Evolutionary conservation across 2,888 invertebrate genomes (phyloP).

Genomic region (Yponomeuta cagnagella): DNA sequence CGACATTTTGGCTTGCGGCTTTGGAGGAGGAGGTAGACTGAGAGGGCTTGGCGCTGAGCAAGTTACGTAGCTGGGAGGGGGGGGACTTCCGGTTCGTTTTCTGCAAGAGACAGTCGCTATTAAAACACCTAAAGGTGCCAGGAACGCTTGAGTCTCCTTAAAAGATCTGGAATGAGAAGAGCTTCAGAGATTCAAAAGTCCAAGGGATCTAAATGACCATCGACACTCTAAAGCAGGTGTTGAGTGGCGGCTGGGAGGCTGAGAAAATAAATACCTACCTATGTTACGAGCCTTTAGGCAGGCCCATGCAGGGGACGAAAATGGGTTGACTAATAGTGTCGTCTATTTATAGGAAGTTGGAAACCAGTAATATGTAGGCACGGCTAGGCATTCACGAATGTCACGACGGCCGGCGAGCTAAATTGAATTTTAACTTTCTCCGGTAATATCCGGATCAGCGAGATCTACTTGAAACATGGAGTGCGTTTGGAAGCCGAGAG

Average conservation of each 20-base stretch:
- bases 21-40: slow-evolving; percentile 73
- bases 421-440: background rate
- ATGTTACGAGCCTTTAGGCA: too few species aligned
- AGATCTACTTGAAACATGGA: background rate
- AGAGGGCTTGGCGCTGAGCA: slow-evolving; percentile 74
- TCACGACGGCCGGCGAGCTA: background rate
- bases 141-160: background rate
- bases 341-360: background rate
- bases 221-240: too few species aligned
- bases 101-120: slow-evolving; percentile 39
- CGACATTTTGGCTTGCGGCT: slow-evolving; percentile 74
- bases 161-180: background rate
- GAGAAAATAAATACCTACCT: too few species aligned
- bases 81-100: slow-evolving; percentile 71
- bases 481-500: too few species aligned
- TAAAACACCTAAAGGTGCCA: slow-evolving; percentile 7
- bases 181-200: too few species aligned
- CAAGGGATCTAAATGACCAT: too few species aligned
- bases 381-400: background rate
- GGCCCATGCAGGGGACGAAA: too few species aligned
- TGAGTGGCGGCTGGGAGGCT: too few species aligned
- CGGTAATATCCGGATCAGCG: background rate
- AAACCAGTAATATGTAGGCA: background rate
- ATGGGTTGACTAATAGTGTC: background rate
- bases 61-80: slow-evolving; percentile 73